A percentile compares a stretch with the other conserved stretches of the same genome.
phyloP scores from a whole-genome alignment of 2,797 vertebrate genomes.

The Bovichtus diacanthus region DNA sequence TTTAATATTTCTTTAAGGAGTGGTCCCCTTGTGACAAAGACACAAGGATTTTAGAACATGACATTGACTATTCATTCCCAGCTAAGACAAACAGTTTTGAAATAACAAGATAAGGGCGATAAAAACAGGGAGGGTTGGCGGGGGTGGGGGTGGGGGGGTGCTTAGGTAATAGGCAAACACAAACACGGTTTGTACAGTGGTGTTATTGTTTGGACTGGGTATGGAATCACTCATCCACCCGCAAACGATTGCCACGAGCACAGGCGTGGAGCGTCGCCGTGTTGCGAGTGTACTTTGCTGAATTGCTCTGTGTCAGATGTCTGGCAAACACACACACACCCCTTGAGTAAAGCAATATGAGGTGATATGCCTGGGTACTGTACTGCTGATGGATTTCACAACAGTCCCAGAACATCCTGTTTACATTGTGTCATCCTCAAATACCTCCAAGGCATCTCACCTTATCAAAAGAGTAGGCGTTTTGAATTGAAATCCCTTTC shows the following conservation, averaged over 20 bases:
- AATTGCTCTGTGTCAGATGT: conserved; percentile 74
- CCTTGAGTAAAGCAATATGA: conserved; percentile 76
- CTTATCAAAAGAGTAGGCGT: background rate
- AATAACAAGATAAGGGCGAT: conserved; percentile 87
- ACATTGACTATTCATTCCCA: conserved; percentile 82
- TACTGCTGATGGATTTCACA: conserved; percentile 70
- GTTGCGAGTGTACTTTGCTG: conserved; percentile 61
- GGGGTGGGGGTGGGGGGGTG: conserved; percentile 58
- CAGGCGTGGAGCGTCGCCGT: conserved; percentile 72
- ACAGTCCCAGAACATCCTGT: conserved; percentile 74
- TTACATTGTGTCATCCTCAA: conserved; percentile 63
- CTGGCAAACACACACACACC: conserved; percentile 79
- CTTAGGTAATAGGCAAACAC: conserved; percentile 88
- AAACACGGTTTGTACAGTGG: conserved; percentile 86
- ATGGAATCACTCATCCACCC: conserved; percentile 80
- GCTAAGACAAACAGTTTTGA: conserved; percentile 86
- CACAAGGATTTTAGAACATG: conserved; percentile 74
- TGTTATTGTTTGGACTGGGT: conserved; percentile 88
- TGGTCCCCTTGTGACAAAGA: conserved; percentile 81
- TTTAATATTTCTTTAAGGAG: conserved; percentile 86
- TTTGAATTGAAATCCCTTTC: background rate
- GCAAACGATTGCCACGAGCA: conserved; percentile 77
- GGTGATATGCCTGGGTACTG: conserved; percentile 56
- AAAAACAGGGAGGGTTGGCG: conserved; percentile 64
- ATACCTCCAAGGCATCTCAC: conserved; percentile 37